Evolutionary conservation across 1,140 invertebrate genomes (phyloP).

Genomic region (Watersipora subatra): DNA sequence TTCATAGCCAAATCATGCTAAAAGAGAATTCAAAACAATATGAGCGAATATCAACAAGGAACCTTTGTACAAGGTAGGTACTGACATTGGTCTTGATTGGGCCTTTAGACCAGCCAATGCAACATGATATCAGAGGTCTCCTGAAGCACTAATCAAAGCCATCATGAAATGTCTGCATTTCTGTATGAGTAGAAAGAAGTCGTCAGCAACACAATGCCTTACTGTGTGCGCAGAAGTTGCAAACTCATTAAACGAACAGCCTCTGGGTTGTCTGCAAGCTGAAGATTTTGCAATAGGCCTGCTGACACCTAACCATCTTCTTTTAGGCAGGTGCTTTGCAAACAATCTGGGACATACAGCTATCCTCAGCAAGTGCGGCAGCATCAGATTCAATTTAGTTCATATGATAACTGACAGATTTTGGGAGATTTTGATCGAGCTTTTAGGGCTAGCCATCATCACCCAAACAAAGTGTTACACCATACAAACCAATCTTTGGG

Average conservation of each 20-base stretch:
- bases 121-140: neutral
- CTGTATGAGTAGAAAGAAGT: neutral
- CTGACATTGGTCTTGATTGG: neutral
- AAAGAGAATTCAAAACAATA: neutral
- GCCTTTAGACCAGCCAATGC: neutral
- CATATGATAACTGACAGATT: neutral
- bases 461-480: neutral
- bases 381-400: neutral
- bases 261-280: neutral
- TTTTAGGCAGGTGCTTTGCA: neutral
- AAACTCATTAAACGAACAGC: neutral
- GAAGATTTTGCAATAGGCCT: neutral
- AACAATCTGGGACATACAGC: neutral
- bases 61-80: neutral
- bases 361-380: neutral
- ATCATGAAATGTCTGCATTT: neutral
- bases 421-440: slow-evolving; percentile 4
- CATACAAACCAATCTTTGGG: neutral
- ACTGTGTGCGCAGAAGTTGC: neutral
- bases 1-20: neutral
- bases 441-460: neutral
- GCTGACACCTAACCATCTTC: neutral
- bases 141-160: neutral
- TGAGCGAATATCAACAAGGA: neutral
- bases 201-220: neutral